A percentile compares a stretch with the other conserved stretches of the same genome.
These are phyloP conservation scores for Acipenser oxyrinchus DNA, from an alignment of 2,797 vertebrate genomes.

Conservation along the genomic window DNA sequence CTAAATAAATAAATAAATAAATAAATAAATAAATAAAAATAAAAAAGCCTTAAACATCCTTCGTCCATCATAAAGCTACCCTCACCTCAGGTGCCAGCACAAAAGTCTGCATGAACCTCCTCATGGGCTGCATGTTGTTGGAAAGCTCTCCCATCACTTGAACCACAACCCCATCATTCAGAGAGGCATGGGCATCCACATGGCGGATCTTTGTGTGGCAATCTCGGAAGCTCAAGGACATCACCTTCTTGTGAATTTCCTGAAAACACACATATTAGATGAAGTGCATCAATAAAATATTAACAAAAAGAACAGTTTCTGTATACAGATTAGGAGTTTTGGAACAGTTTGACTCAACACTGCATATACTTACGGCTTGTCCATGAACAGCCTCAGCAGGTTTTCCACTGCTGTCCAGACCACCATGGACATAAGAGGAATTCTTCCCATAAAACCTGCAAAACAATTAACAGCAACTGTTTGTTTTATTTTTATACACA, in stretches of 20 bases:
- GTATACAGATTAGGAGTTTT: too few relatives aligned
- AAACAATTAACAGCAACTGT: conserved; percentile 13
- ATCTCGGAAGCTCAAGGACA: conserved; percentile 92
- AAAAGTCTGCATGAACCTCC: conserved; percentile 96
- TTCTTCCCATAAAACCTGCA: conserved; percentile 96
- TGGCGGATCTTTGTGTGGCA: conserved; percentile 95
- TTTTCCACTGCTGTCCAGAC: conserved; percentile 89
- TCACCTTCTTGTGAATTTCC: conserved; percentile 95
- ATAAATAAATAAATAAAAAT: too few relatives aligned
- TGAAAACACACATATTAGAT: conserved; percentile 31
- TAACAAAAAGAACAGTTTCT: too few relatives aligned
- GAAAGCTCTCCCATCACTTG: conserved; percentile 97
- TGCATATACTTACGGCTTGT: conserved; percentile 72
- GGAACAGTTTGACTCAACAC: too few relatives aligned
- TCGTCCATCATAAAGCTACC: neutral
- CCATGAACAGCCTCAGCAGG: conserved; percentile 88
- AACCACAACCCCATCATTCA: conserved; percentile 91
- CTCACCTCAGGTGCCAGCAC: conserved; percentile 89
- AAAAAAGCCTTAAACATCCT: neutral
- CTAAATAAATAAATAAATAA: neutral
- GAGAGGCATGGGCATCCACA: conserved; percentile 89
- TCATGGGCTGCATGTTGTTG: conserved; percentile 94
- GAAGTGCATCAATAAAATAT: too few relatives aligned
- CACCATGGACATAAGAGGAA: conserved; percentile 94
- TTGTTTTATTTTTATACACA: conserved; percentile 7